These are phyloP conservation scores for Protobothrops mucrosquamatus DNA, from an alignment of 2,113 vertebrate species.

Conservation along the genomic window DNA sequence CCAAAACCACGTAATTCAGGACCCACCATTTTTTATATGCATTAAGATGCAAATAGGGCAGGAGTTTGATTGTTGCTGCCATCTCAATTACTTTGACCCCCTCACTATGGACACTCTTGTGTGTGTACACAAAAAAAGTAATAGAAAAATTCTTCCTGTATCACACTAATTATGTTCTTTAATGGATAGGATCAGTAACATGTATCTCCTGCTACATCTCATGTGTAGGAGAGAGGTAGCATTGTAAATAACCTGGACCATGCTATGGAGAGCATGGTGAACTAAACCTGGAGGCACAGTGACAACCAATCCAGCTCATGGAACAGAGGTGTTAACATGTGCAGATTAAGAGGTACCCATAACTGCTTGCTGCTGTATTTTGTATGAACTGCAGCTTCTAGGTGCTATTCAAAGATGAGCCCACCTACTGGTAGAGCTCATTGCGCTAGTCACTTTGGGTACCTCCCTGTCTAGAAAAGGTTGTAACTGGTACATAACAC, in stretches of 20 bases:
- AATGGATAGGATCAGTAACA: neutral
- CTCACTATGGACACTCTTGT: neutral
- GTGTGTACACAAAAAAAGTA: neutral
- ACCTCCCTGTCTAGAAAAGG: neutral
- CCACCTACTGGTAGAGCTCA: neutral
- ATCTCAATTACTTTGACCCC: neutral
- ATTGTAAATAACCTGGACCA: neutral
- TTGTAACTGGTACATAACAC: neutral
- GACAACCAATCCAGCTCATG: neutral
- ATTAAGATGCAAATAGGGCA: neutral
- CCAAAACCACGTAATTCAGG: neutral
- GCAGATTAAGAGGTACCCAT: neutral
- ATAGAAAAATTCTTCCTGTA: neutral
- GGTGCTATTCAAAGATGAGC: neutral
- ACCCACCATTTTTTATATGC: neutral
- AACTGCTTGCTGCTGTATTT: neutral
- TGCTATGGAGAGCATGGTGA: neutral
- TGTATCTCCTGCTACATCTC: neutral
- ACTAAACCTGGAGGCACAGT: neutral
- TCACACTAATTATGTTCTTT: neutral
- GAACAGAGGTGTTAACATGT: neutral
- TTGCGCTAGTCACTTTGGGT: neutral
- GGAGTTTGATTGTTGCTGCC: neutral
- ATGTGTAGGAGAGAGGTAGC: neutral
- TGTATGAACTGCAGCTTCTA: neutral